Conservation (phyloP, 1,140 invertebrate species). For the Steinernema feltiae region DNA sequence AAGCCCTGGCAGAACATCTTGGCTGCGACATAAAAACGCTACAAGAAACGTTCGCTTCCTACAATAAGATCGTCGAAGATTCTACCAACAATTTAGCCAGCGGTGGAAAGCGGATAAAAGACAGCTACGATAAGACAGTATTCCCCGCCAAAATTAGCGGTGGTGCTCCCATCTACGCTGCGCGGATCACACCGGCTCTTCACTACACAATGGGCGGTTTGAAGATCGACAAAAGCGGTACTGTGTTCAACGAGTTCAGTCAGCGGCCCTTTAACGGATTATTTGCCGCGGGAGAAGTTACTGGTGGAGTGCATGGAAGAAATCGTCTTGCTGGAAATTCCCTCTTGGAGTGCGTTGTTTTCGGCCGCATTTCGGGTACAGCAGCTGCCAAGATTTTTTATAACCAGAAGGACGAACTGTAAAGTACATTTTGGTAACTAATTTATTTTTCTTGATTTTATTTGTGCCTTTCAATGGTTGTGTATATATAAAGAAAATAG, state of each 20-base stretch:
- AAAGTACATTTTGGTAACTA: background rate
- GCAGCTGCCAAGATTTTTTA: conserved; percentile 33
- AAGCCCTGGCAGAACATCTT: conserved; percentile 41
- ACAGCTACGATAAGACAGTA: conserved; percentile 52
- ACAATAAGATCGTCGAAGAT: conserved; percentile 47
- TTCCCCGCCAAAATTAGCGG: conserved; percentile 50
- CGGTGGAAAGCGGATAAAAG: conserved; percentile 36
- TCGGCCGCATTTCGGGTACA: conserved; percentile 57
- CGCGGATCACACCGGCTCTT: conserved; percentile 54
- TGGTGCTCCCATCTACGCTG: conserved; percentile 50
- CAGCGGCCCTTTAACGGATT: conserved; percentile 51
- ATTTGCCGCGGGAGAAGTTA: conserved; percentile 58
- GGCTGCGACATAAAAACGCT: conserved; percentile 26
- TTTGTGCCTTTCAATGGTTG: no score
- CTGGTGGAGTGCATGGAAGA: conserved; percentile 58
- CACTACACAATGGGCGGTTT: conserved; percentile 59
- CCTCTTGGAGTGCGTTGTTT: conserved; percentile 58
- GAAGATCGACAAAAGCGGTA: conserved; percentile 47
- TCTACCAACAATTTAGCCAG: no score
- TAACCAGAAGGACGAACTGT: background rate
- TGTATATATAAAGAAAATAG: no score
- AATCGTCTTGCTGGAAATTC: conserved; percentile 59
- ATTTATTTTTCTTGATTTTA: background rate
- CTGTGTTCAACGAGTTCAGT: conserved; percentile 51
- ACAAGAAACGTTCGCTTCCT: conserved; percentile 41